Percentiles rank a stretch among this genome's conserved stretches.
Evolutionary conservation across 2,113 vertebrate species (phyloP).

Genomic region (Cyphomyrus plagiostoma): DNA sequence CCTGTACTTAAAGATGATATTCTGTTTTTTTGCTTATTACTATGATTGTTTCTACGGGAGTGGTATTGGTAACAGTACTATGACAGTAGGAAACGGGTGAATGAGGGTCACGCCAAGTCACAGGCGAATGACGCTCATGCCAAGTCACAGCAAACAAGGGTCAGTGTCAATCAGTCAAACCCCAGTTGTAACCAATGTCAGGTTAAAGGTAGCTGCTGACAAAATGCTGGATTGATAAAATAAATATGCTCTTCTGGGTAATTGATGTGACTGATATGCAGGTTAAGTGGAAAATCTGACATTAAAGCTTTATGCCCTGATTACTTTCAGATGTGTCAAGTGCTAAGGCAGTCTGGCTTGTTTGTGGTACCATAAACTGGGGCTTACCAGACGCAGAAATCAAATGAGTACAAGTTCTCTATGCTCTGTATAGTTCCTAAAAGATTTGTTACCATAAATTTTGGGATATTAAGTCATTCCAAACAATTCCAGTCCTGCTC

Average conservation of each 20-base stretch:
- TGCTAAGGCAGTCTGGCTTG: not conserved
- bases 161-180: not conserved
- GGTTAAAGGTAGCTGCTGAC: not conserved
- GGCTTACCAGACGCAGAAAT: not conserved
- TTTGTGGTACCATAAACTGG: not conserved
- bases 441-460: not conserved
- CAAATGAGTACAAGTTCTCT: not conserved
- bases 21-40: not conserved
- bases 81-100: not conserved
- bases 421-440: not conserved
- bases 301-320: not conserved
- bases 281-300: not conserved
- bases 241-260: not conserved
- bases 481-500: not conserved
- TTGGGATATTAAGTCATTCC: not conserved
- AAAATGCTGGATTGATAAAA: not conserved
- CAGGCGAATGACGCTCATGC: no score
- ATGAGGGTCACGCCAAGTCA: not conserved
- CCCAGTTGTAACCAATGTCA: not conserved
- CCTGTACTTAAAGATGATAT: not conserved
- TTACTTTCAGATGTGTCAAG: not conserved
- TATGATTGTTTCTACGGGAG: not conserved
- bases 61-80: not conserved
- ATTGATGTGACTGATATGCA: not conserved
- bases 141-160: not conserved